Percentiles rank a stretch among this genome's conserved stretches.
Conservation (phyloP, 1,140 invertebrate species). For the Drosophila burlai region DNA sequence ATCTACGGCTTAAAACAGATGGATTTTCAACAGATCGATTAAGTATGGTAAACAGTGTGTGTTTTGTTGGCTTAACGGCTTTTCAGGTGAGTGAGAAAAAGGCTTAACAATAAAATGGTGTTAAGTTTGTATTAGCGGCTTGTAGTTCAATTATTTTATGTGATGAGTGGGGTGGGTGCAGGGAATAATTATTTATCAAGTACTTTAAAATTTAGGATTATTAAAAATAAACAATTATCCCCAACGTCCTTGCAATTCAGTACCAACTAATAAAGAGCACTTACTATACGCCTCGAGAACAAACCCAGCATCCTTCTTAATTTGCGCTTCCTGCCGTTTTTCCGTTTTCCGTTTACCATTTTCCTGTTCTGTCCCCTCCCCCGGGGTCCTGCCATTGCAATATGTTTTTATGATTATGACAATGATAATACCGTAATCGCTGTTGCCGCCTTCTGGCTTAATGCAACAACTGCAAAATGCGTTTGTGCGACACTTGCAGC, state of each 20-base stretch:
- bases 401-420: slow-evolving; percentile 77
- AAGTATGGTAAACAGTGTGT: slow-evolving; percentile 12
- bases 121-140: background rate
- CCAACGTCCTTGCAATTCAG: background rate
- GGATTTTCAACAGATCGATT: slow-evolving; percentile 24
- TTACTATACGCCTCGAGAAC: background rate
- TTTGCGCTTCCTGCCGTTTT: slow-evolving; percentile 27
- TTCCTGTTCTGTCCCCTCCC: slow-evolving; percentile 1
- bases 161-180: background rate
- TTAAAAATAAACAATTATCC: background rate
- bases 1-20: slow-evolving; percentile 25
- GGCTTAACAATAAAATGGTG: background rate
- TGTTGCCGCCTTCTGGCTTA: slow-evolving; percentile 55
- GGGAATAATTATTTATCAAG: background rate
- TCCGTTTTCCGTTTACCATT: background rate
- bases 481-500: slow-evolving; percentile 73
- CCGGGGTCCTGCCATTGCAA: slow-evolving; percentile 15
- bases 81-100: slow-evolving; percentile 14
- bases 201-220: background rate
- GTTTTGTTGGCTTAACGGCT: slow-evolving; percentile 4
- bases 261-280: slow-evolving; percentile 11
- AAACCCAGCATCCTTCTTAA: slow-evolving; percentile 21
- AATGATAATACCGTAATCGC: slow-evolving; percentile 71
- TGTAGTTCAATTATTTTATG: background rate
- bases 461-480: slow-evolving; percentile 78